Evolutionary conservation across 2,797 vertebrate genomes (phyloP), one percentile per base, ranked within the genome.

Genomic region (Epinephelus awoara): DNA sequence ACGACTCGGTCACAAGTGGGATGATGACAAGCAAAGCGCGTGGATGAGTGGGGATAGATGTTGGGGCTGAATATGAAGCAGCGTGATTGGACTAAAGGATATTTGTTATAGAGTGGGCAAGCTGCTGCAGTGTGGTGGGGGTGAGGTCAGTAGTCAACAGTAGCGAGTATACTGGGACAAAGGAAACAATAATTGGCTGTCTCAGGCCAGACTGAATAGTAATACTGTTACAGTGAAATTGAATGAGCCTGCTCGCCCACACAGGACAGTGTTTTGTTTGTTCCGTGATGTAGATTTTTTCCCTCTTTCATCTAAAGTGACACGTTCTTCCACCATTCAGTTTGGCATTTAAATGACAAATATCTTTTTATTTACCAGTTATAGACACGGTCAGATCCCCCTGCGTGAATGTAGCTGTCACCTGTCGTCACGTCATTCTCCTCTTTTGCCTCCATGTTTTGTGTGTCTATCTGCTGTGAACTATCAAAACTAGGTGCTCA

Each of bases 101-200:
- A n/a, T 81, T 91, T 92, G 89, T 92, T 84, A 14, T 56, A 51
- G 58, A 65, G 74, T 69, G 80, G 83, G 67, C 70, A 51, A 38
- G 76, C 67, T 18, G 54, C 70, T 72, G 51, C 56, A 69, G 40
- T 58, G 55, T 58, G 64, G 88, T 82, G 79, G 81, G 56, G 80
- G 38, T 67, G 83, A 83, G 83, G 89, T 88, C 87, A 85, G 62
- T 9, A 46, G 79, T 87, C 76, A 70, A 81, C 77, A 78, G 85
- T 38, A 71, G 77, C 84, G 55, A 85, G 52, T 84, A 52, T 52
- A 85, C 76, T 58, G 65, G 67, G 77, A 88, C 85, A 88, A 91
- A 59, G 40, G 57, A 77, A 78, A 87, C 80, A 91, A 79, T 76
- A 80, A 84, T 47, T 51, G 80, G n/a, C 77, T 77, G 62, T 91